Evolutionary conservation across 2,113 vertebrate species (phyloP).

Genomic region (Otis tarda): DNA sequence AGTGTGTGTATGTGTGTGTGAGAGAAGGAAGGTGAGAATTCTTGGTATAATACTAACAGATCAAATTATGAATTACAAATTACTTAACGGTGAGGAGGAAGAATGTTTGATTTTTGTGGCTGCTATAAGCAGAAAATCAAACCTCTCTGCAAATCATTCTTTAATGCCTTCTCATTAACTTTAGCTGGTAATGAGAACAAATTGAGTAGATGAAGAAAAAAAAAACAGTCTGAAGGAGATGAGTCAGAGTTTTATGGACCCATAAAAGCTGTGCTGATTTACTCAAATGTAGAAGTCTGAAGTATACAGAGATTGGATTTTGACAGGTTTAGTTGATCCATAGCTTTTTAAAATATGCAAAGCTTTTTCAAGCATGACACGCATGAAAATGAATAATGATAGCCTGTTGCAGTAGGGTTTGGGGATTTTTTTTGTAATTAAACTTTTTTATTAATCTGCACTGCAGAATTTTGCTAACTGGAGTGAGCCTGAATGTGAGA

Average conservation of each 20-base stretch:
- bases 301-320: slow-evolving; percentile 72
- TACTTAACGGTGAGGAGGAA: background rate
- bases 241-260: slow-evolving; percentile 78
- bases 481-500: slow-evolving; percentile 8
- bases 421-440: slow-evolving; percentile 68
- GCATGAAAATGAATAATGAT: slow-evolving; percentile 74
- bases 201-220: slow-evolving; percentile 76
- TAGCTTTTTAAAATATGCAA: slow-evolving; percentile 79
- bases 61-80: slow-evolving; percentile 1
- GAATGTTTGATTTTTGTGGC: slow-evolving; percentile 29
- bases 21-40: background rate
- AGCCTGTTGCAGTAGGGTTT: slow-evolving; percentile 57
- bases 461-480: slow-evolving; percentile 70
- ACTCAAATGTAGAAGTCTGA: slow-evolving; percentile 68
- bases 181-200: slow-evolving; percentile 77
- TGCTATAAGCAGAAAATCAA: slow-evolving; percentile 44
- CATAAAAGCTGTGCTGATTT: slow-evolving; percentile 77
- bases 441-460: slow-evolving; percentile 74
- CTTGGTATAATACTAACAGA: background rate
- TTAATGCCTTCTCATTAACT: slow-evolving; percentile 74
- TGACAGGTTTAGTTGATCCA: slow-evolving; percentile 79
- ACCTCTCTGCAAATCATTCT: slow-evolving; percentile 71
- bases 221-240: slow-evolving; percentile 67
- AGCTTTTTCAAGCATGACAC: slow-evolving; percentile 75
- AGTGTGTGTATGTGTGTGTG: background rate